These are phyloP conservation scores for Rhinolophus sinicus DNA, from an alignment of 2,113 vertebrate species.

Conservation along the genomic window DNA sequence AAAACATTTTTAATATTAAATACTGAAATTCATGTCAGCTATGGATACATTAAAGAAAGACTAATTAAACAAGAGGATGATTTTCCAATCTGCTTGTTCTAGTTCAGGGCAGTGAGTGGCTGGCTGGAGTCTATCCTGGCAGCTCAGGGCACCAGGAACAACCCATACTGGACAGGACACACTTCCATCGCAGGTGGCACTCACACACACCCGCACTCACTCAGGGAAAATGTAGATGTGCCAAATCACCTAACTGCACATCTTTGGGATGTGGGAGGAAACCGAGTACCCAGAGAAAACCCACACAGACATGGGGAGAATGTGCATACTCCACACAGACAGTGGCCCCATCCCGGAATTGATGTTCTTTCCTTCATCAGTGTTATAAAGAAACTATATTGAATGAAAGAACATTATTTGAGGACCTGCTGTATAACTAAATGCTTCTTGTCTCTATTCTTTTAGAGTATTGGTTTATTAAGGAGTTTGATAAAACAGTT, in stretches of 20 bases:
- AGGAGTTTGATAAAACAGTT: background rate
- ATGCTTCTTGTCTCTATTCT: background rate
- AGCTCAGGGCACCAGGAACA: background rate
- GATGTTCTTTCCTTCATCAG: background rate
- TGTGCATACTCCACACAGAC: background rate
- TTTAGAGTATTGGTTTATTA: slow-evolving; percentile 20
- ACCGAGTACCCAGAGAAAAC: background rate
- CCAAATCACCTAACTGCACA: no score
- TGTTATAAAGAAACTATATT: background rate
- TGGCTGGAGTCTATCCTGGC: background rate
- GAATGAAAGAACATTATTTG: background rate
- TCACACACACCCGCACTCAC: background rate
- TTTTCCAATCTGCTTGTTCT: background rate
- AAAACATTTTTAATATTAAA: background rate
- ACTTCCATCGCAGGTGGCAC: background rate
- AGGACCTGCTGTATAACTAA: background rate
- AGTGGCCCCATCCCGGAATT: background rate
- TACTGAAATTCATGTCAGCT: background rate
- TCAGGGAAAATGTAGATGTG: no score
- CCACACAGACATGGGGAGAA: background rate
- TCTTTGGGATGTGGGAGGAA: background rate
- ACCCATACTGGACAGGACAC: no score
- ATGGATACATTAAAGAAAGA: background rate
- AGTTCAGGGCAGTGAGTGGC: background rate
- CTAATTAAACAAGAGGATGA: background rate